Conservation (phyloP, 2,888 invertebrate species). For the Apantesis nais region DNA sequence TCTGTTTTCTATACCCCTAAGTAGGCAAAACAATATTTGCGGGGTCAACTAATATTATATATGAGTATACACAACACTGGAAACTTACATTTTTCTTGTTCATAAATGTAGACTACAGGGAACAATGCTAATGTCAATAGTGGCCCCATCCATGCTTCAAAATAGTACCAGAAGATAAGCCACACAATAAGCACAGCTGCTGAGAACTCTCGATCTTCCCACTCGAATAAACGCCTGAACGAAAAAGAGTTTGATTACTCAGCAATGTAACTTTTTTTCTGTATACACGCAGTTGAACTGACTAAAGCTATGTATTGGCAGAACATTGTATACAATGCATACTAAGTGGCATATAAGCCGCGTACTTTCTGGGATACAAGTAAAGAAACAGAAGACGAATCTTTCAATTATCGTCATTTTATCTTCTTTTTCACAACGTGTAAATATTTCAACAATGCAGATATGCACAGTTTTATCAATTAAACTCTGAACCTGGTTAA, state of each 20-base stretch:
- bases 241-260: not conserved
- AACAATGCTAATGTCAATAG: constrained; percentile 64
- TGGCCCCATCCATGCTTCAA: constrained; percentile 67
- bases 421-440: not conserved
- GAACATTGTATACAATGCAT: not conserved
- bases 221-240: constrained; percentile 70
- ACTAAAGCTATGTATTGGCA: no score
- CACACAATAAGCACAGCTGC: constrained; percentile 58
- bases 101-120: constrained; percentile 59
- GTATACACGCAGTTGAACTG: no score
- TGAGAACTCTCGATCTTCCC: constrained; percentile 71
- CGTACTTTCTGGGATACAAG: not conserved
- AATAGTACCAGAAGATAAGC: constrained; percentile 70
- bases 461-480: not conserved
- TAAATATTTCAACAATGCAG: not conserved
- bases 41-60: no score
- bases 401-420: not conserved
- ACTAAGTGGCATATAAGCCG: not conserved
- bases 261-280: not conserved
- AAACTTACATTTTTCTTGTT: constrained; percentile 58
- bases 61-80: no score
- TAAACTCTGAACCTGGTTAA: not conserved
- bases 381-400: not conserved
- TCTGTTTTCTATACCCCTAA: no score
- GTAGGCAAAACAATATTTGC: no score